Evolutionary conservation across 1,140 invertebrate species (phyloP).

Genomic region (Mercenaria mercenaria): DNA sequence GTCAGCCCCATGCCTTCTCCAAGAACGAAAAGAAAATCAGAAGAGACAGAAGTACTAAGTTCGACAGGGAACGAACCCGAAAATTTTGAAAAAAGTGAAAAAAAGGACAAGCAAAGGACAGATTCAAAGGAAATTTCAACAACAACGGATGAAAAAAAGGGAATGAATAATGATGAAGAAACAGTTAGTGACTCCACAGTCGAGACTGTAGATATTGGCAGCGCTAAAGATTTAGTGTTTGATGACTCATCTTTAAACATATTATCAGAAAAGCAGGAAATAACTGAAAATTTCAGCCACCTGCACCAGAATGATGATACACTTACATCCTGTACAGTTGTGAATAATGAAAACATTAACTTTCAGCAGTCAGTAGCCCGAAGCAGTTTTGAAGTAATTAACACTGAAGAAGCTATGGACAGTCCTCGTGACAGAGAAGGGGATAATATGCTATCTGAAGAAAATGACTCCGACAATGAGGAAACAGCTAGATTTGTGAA

Average conservation of each 20-base stretch:
- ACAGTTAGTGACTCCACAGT: background rate
- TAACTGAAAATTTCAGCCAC: no score
- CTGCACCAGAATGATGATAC: no score
- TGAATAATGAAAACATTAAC: background rate
- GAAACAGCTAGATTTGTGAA: background rate
- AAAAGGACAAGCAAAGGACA: no score
- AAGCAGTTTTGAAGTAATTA: background rate
- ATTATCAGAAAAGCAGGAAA: no score
- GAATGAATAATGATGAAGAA: background rate
- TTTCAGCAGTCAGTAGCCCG: background rate
- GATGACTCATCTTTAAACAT: background rate
- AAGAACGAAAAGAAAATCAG: background rate
- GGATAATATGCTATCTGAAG: background rate
- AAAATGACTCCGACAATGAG: background rate
- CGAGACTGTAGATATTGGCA: slow-evolving; percentile 18
- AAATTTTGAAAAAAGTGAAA: no score
- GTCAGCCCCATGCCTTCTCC: background rate
- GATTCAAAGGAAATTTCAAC: background rate
- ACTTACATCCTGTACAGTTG: background rate
- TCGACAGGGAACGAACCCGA: no score
- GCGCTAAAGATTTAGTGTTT: background rate
- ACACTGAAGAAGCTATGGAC: background rate
- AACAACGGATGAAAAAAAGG: background rate
- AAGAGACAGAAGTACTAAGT: background rate
- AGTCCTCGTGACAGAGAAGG: background rate